Percentiles rank a stretch among this genome's conserved stretches.
phyloP scores from a whole-genome alignment of 2,888 invertebrate genomes.

The Colletes collaris region DNA sequence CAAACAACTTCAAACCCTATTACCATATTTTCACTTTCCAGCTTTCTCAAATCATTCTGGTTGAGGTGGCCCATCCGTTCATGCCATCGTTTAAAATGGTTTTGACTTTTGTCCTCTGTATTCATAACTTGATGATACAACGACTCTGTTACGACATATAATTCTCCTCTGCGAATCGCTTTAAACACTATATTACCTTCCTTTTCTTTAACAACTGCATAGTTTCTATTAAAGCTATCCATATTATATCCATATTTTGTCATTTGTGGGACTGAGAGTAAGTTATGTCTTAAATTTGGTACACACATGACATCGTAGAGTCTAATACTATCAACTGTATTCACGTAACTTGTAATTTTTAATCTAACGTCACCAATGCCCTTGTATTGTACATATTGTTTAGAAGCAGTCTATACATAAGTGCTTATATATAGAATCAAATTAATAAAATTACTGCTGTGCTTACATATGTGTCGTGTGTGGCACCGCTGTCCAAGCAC shows the following conservation, averaged over 20 bases:
- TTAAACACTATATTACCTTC: slow-evolving; percentile 4
- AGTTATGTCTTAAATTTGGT: slow-evolving; percentile 12
- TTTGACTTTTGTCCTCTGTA: no score
- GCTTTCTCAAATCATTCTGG: no score
- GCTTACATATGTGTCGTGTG: slow-evolving; percentile 13
- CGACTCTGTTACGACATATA: neutral
- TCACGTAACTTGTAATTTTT: neutral
- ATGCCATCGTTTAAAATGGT: no score
- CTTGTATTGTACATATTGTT: neutral
- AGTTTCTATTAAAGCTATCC: slow-evolving; percentile 12
- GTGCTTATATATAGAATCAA: neutral
- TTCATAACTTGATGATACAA: slow-evolving; percentile 1
- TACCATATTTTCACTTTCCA: no score
- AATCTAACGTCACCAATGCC: slow-evolving; percentile 12
- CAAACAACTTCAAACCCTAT: no score
- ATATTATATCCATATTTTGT: slow-evolving; percentile 6
- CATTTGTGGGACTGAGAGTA: slow-evolving; percentile 6
- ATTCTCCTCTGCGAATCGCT: slow-evolving; percentile 8
- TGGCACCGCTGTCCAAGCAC: slow-evolving; percentile 10
- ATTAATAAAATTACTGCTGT: slow-evolving; percentile 25
- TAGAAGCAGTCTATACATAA: slow-evolving; percentile 6
- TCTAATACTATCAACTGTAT: neutral
- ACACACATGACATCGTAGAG: slow-evolving; percentile 5
- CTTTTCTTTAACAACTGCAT: slow-evolving; percentile 7
- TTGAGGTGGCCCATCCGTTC: no score